Base-by-base conservation (phyloP, 2,888 invertebrate genomes). In the Dexiosoma caninum region DNA sequence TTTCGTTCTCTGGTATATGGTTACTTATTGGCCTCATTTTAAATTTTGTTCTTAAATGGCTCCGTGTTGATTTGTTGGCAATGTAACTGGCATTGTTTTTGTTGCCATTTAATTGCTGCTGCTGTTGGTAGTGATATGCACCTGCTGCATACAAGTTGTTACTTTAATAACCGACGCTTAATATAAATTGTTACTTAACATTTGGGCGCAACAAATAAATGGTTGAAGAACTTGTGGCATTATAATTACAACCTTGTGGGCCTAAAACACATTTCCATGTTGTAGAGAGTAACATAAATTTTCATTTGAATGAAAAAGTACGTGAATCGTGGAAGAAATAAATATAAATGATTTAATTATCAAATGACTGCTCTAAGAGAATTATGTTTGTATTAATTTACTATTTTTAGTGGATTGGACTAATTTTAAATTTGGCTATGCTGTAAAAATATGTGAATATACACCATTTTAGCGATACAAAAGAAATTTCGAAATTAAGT, bases 121-220 rank as follows among this genome's bases (percentile, higher is more conserved):
- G 27, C 27, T 27, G 27, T 27, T 27, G 6, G 4, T 27, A 6
- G 3, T 27, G 27, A 27, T 27, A 6, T 23, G 71, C 16, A 32
- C n/a, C n/a, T n/a, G 64, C 57, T 49, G 51, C 35, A 21, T 51
- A 35, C 44, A 59, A 66, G 71, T 46, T 71, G 64, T 66, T 53
- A 53, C 51, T 59, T 72, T 49, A 59, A 59, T 27, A 51, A 62
- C 46, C 72, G 46, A 60, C 67, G 30, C 59, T 59, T 66, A 16
- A 74, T 62, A 78, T 67, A 74, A 74, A 78, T 60, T 69, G 40
- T 74, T 46, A 6, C 62, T 66, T 53, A 53, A 59, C 67, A 62
- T 78, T 72, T 32, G 23, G 44, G 14, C 21, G 44, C 8, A 49
- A 27, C 57, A 46, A 19, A 49, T 16, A 42, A 57, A 62, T 62